These are phyloP conservation scores for Netelia melanura DNA, from an alignment of 2,888 invertebrate genomes.

Conservation along the genomic window DNA sequence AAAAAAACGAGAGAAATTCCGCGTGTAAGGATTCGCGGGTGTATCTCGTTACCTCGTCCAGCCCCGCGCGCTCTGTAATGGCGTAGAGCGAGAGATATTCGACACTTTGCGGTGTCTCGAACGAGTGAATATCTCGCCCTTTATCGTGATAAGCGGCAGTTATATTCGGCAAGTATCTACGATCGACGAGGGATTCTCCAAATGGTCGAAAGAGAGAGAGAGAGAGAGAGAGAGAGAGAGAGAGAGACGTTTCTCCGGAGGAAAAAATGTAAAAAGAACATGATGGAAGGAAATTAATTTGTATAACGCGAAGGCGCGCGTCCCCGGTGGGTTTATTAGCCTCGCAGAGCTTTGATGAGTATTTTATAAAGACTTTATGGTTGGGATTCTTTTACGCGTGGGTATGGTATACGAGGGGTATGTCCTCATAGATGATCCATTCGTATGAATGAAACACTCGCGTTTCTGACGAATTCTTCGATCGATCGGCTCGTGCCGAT, in stretches of 20 bases:
- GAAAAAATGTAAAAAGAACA: constrained; percentile 31
- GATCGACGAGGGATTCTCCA: constrained; percentile 60
- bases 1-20: constrained; percentile 5
- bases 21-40: constrained; percentile 26
- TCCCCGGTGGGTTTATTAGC: constrained; percentile 71
- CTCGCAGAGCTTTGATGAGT: constrained; percentile 71
- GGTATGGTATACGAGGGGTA: constrained; percentile 11
- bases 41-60: constrained; percentile 53
- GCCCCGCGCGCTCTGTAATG: constrained; percentile 34
- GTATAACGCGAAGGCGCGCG: constrained; percentile 58
- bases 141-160: constrained; percentile 64
- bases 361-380: constrained; percentile 70
- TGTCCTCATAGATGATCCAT: too few species aligned
- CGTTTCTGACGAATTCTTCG: too few species aligned
- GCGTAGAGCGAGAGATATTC: constrained; percentile 39
- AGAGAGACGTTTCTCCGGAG: constrained; percentile 4
- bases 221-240: constrained; percentile 32
- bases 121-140: constrained; percentile 30
- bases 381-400: constrained; percentile 51
- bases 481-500: too few species aligned
- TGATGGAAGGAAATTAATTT: constrained; percentile 60
- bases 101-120: constrained; percentile 23
- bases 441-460: too few species aligned
- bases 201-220: constrained; percentile 64
- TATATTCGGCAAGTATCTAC: constrained; percentile 28